Evolutionary conservation across 2,797 vertebrate genomes (phyloP).

Genomic region (Megaceryle alcyon): DNA sequence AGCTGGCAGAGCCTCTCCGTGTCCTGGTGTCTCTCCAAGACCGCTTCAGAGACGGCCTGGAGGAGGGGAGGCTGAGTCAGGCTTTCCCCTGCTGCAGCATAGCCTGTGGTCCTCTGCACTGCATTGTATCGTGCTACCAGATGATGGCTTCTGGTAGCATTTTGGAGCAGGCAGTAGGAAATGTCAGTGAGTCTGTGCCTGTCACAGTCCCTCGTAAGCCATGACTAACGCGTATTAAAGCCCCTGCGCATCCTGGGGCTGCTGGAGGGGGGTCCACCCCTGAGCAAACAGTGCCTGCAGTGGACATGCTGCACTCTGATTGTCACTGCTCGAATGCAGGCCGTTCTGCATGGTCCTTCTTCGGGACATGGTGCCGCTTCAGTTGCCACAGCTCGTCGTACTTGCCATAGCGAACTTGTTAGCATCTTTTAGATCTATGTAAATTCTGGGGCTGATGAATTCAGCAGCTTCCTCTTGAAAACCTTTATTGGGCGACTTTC

Average conservation of each 20-base stretch:
- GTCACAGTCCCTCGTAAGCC: not conserved
- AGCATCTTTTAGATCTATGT: not conserved
- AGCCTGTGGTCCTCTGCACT: not conserved
- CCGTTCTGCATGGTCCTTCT: not conserved
- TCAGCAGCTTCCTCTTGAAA: conserved; percentile 38
- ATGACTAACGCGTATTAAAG: not conserved
- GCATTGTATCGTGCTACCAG: not conserved
- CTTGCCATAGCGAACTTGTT: not conserved
- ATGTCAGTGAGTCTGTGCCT: not conserved
- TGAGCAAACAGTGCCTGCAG: not conserved
- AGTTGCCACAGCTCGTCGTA: not conserved
- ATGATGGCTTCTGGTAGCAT: fast-evolving
- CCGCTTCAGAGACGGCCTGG: not conserved
- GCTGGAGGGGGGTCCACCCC: not conserved
- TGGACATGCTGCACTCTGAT: not conserved
- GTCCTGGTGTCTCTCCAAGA: not conserved
- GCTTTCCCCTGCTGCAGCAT: not conserved
- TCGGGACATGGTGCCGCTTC: fast-evolving
- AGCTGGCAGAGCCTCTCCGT: not conserved
- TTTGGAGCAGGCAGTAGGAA: not conserved
- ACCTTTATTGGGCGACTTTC: conserved; percentile 29
- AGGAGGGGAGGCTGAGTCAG: not conserved
- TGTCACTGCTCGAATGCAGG: fast-evolving
- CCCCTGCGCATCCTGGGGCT: not conserved
- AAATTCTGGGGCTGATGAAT: conserved; percentile 30